Evolutionary conservation across 2,888 invertebrate genomes (phyloP).

Genomic region (Stenodema calcarata): DNA sequence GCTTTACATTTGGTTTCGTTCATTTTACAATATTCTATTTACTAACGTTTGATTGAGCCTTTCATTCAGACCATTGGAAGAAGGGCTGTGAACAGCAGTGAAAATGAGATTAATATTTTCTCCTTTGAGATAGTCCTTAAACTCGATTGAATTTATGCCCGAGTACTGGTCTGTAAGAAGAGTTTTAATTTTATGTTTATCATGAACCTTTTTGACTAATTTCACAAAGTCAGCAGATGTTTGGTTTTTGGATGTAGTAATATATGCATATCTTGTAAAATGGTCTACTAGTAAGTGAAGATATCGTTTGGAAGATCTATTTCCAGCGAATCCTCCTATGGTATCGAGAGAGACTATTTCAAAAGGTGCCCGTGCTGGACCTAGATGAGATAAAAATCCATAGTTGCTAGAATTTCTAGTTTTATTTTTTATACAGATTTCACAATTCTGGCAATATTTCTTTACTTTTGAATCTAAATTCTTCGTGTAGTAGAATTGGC

Average conservation of each 20-base stretch:
- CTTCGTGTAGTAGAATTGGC: not conserved
- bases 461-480: not conserved
- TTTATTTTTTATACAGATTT: too few relatives aligned
- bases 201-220: conserved; percentile 25
- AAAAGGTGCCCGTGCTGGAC: not conserved
- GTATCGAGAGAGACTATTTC: not conserved
- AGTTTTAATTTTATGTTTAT: conserved; percentile 56
- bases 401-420: not conserved
- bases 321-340: not conserved
- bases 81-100: conserved; percentile 55
- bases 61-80: conserved; percentile 57
- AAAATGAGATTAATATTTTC: conserved; percentile 55
- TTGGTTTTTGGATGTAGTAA: not conserved
- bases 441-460: too few relatives aligned
- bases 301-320: not conserved
- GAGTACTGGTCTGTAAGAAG: conserved; percentile 59
- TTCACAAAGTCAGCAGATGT: not conserved
- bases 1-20: not conserved
- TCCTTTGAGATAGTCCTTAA: conserved; percentile 58
- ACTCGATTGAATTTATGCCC: conserved; percentile 59
- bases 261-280: conserved; percentile 57
- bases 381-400: not conserved
- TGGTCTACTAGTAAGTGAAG: conserved; percentile 58
- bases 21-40: conserved; percentile 57
- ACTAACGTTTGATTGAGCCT: conserved; percentile 58